Base-by-base conservation (phyloP, 2,797 vertebrate genomes). In the Microcaecilia unicolor region DNA sequence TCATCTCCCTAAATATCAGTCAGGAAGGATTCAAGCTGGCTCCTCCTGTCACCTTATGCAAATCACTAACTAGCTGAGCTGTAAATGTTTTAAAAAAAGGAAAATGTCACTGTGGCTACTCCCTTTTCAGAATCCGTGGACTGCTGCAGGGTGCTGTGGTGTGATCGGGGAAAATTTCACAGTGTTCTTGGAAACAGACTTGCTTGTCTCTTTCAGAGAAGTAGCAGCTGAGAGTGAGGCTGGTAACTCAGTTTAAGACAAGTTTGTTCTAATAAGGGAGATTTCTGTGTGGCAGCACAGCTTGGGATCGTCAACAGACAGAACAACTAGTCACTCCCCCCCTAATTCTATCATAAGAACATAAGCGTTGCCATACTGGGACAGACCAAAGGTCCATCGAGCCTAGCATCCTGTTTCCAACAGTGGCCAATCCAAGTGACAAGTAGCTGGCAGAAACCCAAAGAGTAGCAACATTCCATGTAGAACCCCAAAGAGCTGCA, bases 1-100 rank as follows among this genome's bases (percentile, higher is more conserved):
- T 41, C 55, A 34, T 68, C 48, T 46, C 61, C 25, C 44, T 59
- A 26, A 9, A 44, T 52, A n/a, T n/a, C n/a, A n/a, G n/a, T n/a
- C n/a, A n/a, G n/a, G n/a, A n/a, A n/a, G n/a, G 56, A 52, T 70
- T 48, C 64, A 51, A 31, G 6, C 6, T 40, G 29, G 28, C 53
- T 61, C 61, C 54, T 25, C 72, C 70, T 26, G 62, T 44, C 79
- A 64, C 6, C 61, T 57, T 21, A 61, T 46, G 53, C 53, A 69
- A 72, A 78, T 71, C 46, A 67, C 54, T 58, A 67, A 41, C 76
- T 74, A 73, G 64, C 78, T 49, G 29, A 47, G 19, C 43, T 18
- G 34, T 34, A 22, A 31, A 62, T 57, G 38, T 37, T 11, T 5
- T 1, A 25, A 58, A 50, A 44, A 30, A 29, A n/a, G n/a, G n/a